Conservation (phyloP, 2,888 invertebrate genomes). For the Lasioglossum figueresi region DNA sequence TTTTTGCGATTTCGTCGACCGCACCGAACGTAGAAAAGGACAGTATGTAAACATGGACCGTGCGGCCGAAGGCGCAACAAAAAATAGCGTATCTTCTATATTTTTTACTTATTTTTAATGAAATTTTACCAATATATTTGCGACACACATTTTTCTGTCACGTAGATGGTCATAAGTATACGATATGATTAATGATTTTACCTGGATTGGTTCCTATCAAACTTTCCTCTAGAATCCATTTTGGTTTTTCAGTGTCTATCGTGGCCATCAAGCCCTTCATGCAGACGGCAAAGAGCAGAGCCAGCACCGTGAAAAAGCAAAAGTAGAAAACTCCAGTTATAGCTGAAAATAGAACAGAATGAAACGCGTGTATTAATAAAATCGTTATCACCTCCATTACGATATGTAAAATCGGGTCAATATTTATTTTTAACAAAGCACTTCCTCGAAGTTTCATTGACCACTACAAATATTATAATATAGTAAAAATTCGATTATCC, state of each 20-base stretch:
- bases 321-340: conserved; percentile 93
- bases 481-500: no score
- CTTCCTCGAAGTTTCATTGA: not conserved
- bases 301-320: conserved; percentile 93
- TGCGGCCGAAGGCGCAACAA: no score
- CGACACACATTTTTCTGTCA: no score
- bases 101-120: no score
- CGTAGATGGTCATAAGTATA: no score
- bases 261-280: conserved; percentile 92
- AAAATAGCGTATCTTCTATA: no score
- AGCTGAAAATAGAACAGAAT: conserved; percentile 85
- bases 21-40: no score
- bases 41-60: no score
- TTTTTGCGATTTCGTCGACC: no score
- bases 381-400: not conserved
- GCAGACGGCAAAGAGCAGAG: conserved; percentile 93
- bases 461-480: not conserved
- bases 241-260: conserved; percentile 89
- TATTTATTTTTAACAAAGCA: not conserved
- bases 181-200: conserved; percentile 69
- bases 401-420: not conserved
- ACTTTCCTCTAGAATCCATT: conserved; percentile 90
- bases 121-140: no score
- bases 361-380: not conserved
- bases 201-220: conserved; percentile 92